A percentile compares a stretch with the other conserved stretches of the same genome.
These are phyloP conservation scores for Plotosus lineatus DNA, from an alignment of 2,113 vertebrate species.

Conservation along the genomic window DNA sequence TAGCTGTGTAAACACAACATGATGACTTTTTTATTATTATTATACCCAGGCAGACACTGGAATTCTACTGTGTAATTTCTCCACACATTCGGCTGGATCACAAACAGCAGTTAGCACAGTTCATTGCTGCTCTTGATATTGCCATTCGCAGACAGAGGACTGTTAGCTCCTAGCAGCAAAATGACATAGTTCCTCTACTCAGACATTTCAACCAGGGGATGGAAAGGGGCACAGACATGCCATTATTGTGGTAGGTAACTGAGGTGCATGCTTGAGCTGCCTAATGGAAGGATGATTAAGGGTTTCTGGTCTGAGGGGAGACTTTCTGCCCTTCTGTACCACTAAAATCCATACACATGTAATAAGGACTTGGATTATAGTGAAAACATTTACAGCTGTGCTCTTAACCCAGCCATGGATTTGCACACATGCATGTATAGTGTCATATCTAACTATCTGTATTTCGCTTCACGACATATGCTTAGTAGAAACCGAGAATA, in stretches of 20 bases:
- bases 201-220: slow-evolving; percentile 12
- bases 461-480: not conserved
- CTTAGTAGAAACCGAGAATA: too few species aligned
- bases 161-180: not conserved
- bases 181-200: not conserved
- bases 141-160: not conserved
- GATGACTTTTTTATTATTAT: not conserved
- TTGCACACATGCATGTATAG: not conserved
- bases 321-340: not conserved
- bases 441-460: not conserved
- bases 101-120: slow-evolving; percentile 10
- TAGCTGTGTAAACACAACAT: slow-evolving; percentile 3
- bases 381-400: not conserved
- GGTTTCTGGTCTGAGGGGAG: not conserved
- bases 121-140: slow-evolving; percentile 17
- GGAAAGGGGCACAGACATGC: not conserved
- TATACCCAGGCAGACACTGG: not conserved
- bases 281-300: slow-evolving; percentile 18
- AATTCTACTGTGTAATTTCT: slow-evolving; percentile 9
- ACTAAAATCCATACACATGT: not conserved
- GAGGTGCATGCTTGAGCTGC: slow-evolving; percentile 12
- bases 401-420: not conserved
- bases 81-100: slow-evolving; percentile 1
- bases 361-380: not conserved
- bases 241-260: slow-evolving; percentile 25